These are phyloP conservation scores for Hydrophis major DNA, from an alignment of 2,797 vertebrate genomes.

Conservation along the genomic window DNA sequence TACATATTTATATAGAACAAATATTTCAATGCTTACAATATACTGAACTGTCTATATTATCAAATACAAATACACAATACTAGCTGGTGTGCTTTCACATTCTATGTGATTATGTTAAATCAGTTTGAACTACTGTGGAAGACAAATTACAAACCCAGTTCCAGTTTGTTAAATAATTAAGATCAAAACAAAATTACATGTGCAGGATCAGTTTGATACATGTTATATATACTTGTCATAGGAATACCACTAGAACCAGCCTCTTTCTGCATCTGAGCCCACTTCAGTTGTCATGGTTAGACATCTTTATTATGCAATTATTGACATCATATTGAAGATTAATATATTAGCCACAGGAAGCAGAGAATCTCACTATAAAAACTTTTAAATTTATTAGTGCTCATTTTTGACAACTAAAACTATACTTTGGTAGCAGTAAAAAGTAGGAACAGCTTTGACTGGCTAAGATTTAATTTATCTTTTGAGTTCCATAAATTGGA, in stretches of 20 bases:
- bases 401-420: background rate
- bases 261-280: background rate
- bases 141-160: conserved; percentile 64
- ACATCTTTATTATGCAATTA: background rate
- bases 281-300: background rate
- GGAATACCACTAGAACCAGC: background rate
- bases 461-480: conserved; percentile 20
- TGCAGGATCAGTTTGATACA: background rate
- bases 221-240: background rate
- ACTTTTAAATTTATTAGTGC: background rate
- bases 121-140: conserved; percentile 67
- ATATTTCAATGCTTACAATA: conserved; percentile 71
- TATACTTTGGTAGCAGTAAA: conserved; percentile 16
- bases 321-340: no score
- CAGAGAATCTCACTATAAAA: background rate
- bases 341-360: background rate
- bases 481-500: background rate
- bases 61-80: conserved; percentile 71
- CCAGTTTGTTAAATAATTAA: conserved; percentile 68
- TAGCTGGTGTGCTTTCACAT: conserved; percentile 55
- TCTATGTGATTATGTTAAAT: conserved; percentile 56
- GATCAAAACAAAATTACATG: background rate
- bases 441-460: conserved; percentile 30
- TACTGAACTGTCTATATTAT: conserved; percentile 71
- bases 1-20: conserved; percentile 60